Base-by-base conservation (phyloP, 2,888 invertebrate species). In the Sminthurinus aureus region DNA sequence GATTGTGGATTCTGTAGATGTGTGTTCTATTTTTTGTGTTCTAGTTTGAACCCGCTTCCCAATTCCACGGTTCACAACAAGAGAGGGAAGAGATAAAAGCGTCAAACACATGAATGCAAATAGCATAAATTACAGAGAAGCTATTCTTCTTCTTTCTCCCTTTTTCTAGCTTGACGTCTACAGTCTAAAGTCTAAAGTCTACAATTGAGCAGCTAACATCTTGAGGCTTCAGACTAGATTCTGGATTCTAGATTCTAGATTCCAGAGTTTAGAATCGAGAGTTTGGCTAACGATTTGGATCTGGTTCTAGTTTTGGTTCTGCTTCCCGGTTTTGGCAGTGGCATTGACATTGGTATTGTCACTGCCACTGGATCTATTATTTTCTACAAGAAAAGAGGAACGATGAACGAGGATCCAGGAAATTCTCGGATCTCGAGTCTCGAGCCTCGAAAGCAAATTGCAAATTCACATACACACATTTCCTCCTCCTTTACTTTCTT, bases 71-170 rank as follows among this genome's bases (percentile, higher is more conserved):
- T 38, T 6, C 38, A 38, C 38, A 38, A 38, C 38, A 38, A 38
- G 38, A 38, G 38, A 1, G 38, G 38, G 6, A 38, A 38, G 38
- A 38, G 38, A 38, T 13, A 24, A 71, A 24, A 71, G 26, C 20
- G 71, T 22, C 71, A 71, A 71, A 24, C 24, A 71, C 71, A 71
- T 52, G 75, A 75, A 75, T 75, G 75, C 75, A 75, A 74, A 74
- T 20, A 24, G n/a, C 20, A 26, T 52, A 75, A 52, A 52, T 75
- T 52, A 38, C 51, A n/a, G 24, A n/a, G 24, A 71, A 71, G 12
- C 71, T 24, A 71, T 71, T 71, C 71, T 26, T 71, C 71, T 26
- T 71, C 71, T 71, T 71, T 71, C 24, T 2, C 24, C 24, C 26
- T 71, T n/a, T 67, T 8, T 11, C 67, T 2, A 64, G 3, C 64